These are phyloP conservation scores for Hoplias malabaricus DNA, from an alignment of 2,113 vertebrate genomes.

Conservation along the genomic window DNA sequence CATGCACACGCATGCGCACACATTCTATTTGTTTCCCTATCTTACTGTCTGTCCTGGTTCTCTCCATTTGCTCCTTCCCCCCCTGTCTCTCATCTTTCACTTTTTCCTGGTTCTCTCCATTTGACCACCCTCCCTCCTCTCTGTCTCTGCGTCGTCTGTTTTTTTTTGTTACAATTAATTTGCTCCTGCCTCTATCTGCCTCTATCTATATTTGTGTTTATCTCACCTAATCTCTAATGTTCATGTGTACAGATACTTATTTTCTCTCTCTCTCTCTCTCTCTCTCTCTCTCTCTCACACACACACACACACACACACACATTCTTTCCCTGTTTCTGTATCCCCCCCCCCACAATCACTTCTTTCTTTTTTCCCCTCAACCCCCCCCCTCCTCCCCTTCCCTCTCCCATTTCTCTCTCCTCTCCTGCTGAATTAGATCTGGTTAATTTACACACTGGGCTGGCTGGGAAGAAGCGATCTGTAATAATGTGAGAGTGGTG, in stretches of 20 bases:
- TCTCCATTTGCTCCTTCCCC: no score
- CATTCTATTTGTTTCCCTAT: conserved; percentile 30
- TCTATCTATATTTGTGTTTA: conserved; percentile 14
- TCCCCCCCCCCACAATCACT: not conserved
- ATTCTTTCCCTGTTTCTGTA: conserved; percentile 22
- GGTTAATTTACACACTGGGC: conserved; percentile 63
- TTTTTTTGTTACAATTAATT: no score
- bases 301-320: no score
- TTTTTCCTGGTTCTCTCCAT: no score
- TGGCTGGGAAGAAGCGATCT: conserved; percentile 63
- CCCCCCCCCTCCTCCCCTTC: not conserved
- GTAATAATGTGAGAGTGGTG: conserved; percentile 61
- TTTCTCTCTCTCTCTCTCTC: conserved; percentile 25
- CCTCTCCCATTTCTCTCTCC: not conserved
- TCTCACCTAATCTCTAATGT: not conserved
- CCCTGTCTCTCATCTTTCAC: no score
- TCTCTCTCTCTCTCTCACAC: not conserved
- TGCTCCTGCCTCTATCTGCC: not conserved
- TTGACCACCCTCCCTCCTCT: no score
- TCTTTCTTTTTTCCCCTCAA: not conserved
- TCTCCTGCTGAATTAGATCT: conserved; percentile 65
- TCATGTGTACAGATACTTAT: no score
- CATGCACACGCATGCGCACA: conserved; percentile 6
- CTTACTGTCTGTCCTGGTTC: conserved; percentile 26
- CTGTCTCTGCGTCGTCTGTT: no score